Conservation (phyloP, 2,113 vertebrate genomes). For the Sapajus apella region DNA sequence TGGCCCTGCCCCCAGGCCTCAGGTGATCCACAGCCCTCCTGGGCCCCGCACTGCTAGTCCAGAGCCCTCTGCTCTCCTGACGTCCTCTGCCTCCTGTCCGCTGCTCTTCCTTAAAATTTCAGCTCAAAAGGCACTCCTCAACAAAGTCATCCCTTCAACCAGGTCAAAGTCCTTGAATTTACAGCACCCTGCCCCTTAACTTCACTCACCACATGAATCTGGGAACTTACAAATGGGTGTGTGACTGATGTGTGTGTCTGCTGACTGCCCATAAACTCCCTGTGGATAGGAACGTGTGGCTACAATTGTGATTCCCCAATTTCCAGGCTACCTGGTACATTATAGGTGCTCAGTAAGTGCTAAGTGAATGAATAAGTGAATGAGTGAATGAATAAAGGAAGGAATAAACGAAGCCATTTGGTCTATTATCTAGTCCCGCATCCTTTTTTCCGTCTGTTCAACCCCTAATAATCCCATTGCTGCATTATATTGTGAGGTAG, state of each 20-base stretch:
- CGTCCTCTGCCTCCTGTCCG: not conserved
- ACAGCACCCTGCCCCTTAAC: not conserved
- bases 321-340: not conserved
- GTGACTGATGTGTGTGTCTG: not conserved
- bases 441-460: not conserved
- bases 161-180: not conserved
- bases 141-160: not conserved
- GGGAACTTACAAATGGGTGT: too few relatives aligned
- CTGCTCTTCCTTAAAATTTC: not conserved
- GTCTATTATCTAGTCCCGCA: accelerated
- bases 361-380: not conserved
- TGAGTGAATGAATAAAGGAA: not conserved
- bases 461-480: accelerated
- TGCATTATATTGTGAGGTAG: not conserved
- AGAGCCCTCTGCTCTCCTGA: not conserved
- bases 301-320: accelerated
- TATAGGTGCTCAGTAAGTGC: not conserved
- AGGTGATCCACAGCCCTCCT: not conserved
- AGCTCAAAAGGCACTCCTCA: not conserved
- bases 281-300: accelerated
- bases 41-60: not conserved
- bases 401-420: not conserved
- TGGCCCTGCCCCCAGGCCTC: not conserved
- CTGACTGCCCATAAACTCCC: not conserved
- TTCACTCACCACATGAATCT: not conserved